These are phyloP conservation scores for Sebastes hubbsi DNA, from an alignment of 2,797 vertebrate species.

Conservation along the genomic window DNA sequence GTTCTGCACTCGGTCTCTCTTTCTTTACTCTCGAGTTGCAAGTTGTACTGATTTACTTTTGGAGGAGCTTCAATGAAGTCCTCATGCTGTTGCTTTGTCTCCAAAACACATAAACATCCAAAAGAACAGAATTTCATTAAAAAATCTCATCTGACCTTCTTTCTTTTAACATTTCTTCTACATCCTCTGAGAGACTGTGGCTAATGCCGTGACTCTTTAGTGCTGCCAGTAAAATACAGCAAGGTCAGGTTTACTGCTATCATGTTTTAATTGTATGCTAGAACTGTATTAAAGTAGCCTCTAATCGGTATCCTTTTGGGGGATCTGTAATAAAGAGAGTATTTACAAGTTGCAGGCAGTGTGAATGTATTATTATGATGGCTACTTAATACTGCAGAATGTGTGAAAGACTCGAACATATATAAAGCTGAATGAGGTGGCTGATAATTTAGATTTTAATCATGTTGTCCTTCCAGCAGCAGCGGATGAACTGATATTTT, in stretches of 20 bases:
- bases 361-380: neutral
- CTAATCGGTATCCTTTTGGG: slow-evolving; percentile 5
- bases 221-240: neutral
- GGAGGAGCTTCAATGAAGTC: neutral
- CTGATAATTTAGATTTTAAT: neutral
- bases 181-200: neutral
- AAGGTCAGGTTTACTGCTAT: neutral
- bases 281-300: neutral
- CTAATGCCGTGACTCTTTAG: neutral
- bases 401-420: neutral
- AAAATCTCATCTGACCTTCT: neutral
- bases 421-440: neutral
- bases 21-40: neutral
- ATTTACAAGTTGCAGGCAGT: slow-evolving; percentile 1
- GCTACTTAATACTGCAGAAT: neutral
- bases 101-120: neutral
- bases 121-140: neutral
- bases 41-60: neutral
- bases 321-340: neutral
- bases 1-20: neutral
- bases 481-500: neutral
- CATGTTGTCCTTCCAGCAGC: neutral
- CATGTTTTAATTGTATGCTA: neutral
- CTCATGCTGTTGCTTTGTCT: neutral
- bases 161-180: neutral